phyloP scores from a whole-genome alignment of 2,888 invertebrate genomes.

The Metalampra italica region DNA sequence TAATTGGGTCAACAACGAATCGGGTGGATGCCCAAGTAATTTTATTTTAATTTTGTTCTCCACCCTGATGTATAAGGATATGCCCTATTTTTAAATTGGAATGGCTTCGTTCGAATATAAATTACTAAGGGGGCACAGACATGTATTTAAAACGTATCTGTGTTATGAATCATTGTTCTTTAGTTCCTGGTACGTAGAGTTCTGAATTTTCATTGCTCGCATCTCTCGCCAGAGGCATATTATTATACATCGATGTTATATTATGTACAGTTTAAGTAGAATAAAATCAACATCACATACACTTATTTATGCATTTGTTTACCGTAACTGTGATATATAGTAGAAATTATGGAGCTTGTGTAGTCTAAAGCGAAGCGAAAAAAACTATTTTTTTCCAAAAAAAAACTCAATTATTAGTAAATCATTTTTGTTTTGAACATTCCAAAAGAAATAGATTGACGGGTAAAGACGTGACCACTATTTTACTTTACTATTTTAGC shows the following conservation, averaged over 20 bases:
- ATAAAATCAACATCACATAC: constrained; percentile 2
- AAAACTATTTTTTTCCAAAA: neutral
- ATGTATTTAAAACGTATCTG: no score
- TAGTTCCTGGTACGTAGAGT: no score
- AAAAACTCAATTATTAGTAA: constrained; percentile 9
- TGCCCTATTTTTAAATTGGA: no score
- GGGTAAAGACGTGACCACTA: neutral
- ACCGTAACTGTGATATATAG: constrained; percentile 68
- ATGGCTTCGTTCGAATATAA: no score
- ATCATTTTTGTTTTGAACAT: constrained; percentile 17
- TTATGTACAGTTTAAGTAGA: neutral
- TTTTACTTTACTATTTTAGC: no score
- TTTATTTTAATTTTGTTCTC: neutral
- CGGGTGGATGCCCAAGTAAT: no score
- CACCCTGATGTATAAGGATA: no score
- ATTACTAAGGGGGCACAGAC: no score
- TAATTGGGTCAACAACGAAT: no score
- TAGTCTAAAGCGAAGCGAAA: constrained; percentile 24
- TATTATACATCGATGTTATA: neutral
- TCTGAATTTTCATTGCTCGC: no score
- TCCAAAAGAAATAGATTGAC: constrained; percentile 12
- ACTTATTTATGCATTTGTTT: constrained; percentile 58
- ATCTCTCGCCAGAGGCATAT: no score
- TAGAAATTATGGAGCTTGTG: constrained; percentile 52
- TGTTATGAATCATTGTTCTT: no score